Conservation (phyloP, 2,888 invertebrate genomes). For the Endotricha flammealis region DNA sequence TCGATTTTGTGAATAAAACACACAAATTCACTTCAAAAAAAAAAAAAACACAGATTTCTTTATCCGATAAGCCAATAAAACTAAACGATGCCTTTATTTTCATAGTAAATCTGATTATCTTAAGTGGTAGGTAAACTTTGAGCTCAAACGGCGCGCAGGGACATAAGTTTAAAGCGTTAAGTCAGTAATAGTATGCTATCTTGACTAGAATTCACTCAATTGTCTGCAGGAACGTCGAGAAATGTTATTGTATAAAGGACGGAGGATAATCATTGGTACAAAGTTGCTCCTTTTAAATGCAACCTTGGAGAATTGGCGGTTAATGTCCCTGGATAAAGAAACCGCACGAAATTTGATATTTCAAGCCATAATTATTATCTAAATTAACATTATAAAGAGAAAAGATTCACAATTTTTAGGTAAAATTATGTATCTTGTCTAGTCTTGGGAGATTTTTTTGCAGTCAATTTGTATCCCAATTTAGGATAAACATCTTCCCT, state of each 20-base stretch:
- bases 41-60: too few species aligned
- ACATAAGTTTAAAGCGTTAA: background rate
- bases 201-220: conserved; percentile 5
- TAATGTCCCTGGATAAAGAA: conserved; percentile 13
- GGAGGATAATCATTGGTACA: conserved; percentile 11
- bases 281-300: conserved; percentile 13
- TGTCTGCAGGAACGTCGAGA: background rate
- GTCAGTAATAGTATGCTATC: background rate
- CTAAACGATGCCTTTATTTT: background rate
- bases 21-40: too few species aligned
- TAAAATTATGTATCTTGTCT: too few species aligned
- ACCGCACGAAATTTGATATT: background rate
- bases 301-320: conserved; percentile 14
- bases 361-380: too few species aligned
- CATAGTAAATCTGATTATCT: background rate
- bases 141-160: background rate
- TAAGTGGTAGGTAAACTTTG: background rate
- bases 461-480: too few species aligned
- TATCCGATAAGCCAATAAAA: too few species aligned
- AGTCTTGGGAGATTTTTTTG: too few species aligned
- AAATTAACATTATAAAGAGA: too few species aligned
- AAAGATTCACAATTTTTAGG: too few species aligned
- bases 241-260: background rate
- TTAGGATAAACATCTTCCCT: too few species aligned
- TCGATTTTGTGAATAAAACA: too few species aligned